A percentile compares a stretch with the other conserved stretches of the same genome.
Evolutionary conservation across 2,113 vertebrate species (phyloP).

Genomic region (Lates calcarifer): DNA sequence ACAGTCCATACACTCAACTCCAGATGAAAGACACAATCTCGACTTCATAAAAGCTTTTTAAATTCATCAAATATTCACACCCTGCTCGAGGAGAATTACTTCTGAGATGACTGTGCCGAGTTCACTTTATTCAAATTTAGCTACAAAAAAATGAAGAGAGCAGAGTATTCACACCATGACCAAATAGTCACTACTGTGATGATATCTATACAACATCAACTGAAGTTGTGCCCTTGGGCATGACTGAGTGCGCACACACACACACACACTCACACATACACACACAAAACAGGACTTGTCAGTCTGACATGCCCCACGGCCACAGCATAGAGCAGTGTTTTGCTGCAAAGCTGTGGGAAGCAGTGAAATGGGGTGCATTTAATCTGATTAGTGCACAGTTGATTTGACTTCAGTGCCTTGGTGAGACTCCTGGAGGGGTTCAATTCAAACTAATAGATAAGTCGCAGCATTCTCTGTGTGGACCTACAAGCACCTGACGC

Average conservation of each 20-base stretch:
- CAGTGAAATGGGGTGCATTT: slow-evolving; percentile 77
- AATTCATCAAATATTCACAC: slow-evolving; percentile 49
- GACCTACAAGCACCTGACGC: slow-evolving; percentile 20
- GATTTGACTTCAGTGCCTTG: slow-evolving; percentile 72
- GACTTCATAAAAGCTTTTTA: slow-evolving; percentile 16
- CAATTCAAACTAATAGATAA: slow-evolving; percentile 36
- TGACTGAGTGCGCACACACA: slow-evolving; percentile 33
- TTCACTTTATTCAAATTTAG: slow-evolving; percentile 11
- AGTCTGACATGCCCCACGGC: slow-evolving; percentile 36
- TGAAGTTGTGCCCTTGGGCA: slow-evolving; percentile 36
- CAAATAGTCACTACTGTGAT: slow-evolving; percentile 12
- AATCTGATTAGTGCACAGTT: slow-evolving; percentile 74
- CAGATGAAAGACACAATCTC: slow-evolving; percentile 6
- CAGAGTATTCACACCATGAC: slow-evolving; percentile 8
- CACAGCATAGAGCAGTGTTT: slow-evolving; percentile 47
- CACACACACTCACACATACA: slow-evolving; percentile 5
- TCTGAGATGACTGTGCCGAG: slow-evolving; percentile 34
- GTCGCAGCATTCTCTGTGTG: not conserved
- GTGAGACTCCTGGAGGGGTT: slow-evolving; percentile 47
- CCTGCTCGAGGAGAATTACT: slow-evolving; percentile 17
- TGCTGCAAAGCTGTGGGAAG: slow-evolving; percentile 62
- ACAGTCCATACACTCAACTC: not conserved
- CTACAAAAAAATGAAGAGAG: slow-evolving; percentile 18
- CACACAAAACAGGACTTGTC: slow-evolving; percentile 33
- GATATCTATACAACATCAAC: slow-evolving; percentile 52